Percentiles rank a stretch among this genome's conserved stretches.
Evolutionary conservation across 2,888 invertebrate genomes (phyloP).

Genomic region (Phalera bucephala): DNA sequence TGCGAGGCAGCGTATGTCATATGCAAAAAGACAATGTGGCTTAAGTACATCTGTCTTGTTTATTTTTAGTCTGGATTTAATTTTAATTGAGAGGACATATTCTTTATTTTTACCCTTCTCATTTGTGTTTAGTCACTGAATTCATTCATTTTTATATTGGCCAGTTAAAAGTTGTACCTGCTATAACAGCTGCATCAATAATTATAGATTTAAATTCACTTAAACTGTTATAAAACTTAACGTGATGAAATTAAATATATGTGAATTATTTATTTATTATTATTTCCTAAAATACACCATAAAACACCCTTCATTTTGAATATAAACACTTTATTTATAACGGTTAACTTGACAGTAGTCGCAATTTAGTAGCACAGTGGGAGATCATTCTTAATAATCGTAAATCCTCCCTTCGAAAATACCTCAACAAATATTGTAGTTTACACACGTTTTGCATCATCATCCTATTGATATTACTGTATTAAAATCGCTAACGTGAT

Average conservation of each 20-base stretch:
- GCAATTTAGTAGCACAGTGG: not conserved
- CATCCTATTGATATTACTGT: constrained; percentile 21
- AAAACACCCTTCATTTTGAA: too few relatives aligned
- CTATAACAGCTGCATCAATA: too few relatives aligned
- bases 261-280: too few relatives aligned
- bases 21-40: constrained; percentile 22
- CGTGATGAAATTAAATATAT: too few relatives aligned
- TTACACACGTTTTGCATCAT: constrained; percentile 29
- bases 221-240: too few relatives aligned
- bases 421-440: constrained; percentile 8
- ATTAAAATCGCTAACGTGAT: constrained; percentile 40
- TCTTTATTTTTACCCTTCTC: constrained; percentile 1
- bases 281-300: too few relatives aligned
- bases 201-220: too few relatives aligned
- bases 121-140: too few relatives aligned
- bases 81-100: constrained; percentile 27
- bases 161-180: too few relatives aligned
- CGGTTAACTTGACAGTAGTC: too few relatives aligned
- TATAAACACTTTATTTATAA: too few relatives aligned
- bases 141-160: too few relatives aligned
- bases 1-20: constrained; percentile 30
- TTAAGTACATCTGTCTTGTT: constrained; percentile 12
- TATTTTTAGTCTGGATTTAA: constrained; percentile 27
- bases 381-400: not conserved
- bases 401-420: not conserved